Evolutionary conservation across 2,113 vertebrate species (phyloP).

Genomic region (Campylorhamphus procurvoides): DNA sequence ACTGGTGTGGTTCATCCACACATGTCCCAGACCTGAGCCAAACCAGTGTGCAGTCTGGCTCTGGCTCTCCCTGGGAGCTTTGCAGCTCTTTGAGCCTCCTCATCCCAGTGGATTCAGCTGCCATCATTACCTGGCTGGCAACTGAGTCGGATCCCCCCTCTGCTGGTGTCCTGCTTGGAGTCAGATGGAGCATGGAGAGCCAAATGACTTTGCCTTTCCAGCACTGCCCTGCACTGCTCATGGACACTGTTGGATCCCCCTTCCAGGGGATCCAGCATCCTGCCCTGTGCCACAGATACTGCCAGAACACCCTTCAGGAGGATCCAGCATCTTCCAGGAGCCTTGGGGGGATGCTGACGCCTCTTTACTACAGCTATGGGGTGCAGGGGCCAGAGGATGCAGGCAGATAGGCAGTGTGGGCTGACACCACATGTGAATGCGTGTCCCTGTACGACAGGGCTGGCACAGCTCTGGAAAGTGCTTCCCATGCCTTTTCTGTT

Average conservation of each 20-base stretch:
- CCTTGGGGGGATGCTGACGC: background rate
- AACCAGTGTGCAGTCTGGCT: background rate
- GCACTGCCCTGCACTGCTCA: background rate
- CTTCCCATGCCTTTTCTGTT: background rate
- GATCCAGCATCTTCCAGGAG: background rate
- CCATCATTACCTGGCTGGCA: accelerated
- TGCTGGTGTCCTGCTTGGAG: background rate
- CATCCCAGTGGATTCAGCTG: background rate
- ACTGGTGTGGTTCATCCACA: background rate
- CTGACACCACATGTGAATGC: accelerated
- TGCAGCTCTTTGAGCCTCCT: background rate
- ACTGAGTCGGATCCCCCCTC: background rate
- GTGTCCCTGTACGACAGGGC: accelerated
- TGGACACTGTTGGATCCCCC: background rate
- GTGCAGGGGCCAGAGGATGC: background rate
- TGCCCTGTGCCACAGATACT: background rate
- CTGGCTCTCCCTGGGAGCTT: accelerated
- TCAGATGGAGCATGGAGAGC: background rate
- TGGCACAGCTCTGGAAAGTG: accelerated
- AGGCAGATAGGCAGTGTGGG: accelerated
- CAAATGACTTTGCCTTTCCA: background rate
- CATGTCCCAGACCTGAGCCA: background rate
- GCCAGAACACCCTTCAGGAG: background rate
- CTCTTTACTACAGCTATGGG: accelerated
- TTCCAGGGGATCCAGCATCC: background rate